Evolutionary conservation across 2,888 invertebrate genomes (phyloP).

Genomic region (Ecdyonurus torrentis): DNA sequence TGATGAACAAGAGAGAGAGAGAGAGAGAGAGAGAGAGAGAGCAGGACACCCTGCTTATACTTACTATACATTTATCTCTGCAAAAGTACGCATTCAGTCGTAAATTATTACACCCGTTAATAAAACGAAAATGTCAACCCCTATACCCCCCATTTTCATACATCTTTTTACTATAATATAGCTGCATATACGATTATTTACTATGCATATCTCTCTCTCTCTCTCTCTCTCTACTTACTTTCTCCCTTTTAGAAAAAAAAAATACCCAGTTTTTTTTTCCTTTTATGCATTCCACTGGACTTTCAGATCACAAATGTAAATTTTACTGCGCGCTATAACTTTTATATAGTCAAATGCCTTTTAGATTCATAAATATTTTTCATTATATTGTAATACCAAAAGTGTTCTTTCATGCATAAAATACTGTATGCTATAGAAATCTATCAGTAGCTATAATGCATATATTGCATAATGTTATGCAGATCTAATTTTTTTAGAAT

Average conservation of each 20-base stretch:
- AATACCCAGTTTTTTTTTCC: neutral
- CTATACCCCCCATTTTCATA: neutral
- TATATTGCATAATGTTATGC: too few species aligned
- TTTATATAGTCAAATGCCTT: neutral
- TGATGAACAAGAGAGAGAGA: too few species aligned
- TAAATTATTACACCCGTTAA: neutral
- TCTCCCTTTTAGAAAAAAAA: neutral
- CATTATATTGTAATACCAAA: too few species aligned
- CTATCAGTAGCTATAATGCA: too few species aligned
- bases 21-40: neutral
- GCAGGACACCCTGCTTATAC: neutral
- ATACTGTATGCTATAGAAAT: too few species aligned
- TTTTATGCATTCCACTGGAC: neutral
- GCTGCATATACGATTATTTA: neutral
- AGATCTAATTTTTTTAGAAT: too few species aligned
- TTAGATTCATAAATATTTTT: neutral
- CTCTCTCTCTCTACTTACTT: neutral
- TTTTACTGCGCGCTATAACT: neutral
- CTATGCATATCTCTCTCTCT: neutral
- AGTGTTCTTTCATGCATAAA: neutral
- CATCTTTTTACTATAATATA: neutral
- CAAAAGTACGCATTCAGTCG: neutral
- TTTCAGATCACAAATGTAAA: neutral
- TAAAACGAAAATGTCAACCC: neutral
- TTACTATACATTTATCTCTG: neutral